Conservation (phyloP, 2,113 vertebrate genomes). For the Heptranchias perlo region DNA sequence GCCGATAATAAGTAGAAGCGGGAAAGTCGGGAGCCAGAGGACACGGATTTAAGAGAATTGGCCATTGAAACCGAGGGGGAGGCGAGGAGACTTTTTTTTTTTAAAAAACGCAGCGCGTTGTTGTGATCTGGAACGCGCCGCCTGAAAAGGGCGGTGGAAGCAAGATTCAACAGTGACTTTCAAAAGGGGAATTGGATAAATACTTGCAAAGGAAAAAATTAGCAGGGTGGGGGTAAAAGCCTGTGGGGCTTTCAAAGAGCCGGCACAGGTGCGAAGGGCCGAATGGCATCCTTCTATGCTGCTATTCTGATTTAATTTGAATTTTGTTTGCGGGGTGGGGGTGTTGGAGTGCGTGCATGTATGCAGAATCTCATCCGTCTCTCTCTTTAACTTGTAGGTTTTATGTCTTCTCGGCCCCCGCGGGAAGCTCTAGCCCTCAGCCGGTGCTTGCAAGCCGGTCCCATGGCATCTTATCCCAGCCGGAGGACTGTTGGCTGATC, state of each 20-base stretch:
- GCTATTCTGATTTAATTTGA: neutral
- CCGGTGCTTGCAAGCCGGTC: neutral
- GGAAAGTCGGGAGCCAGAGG: neutral
- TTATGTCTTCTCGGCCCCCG: neutral
- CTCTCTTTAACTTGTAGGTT: neutral
- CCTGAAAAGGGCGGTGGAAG: neutral
- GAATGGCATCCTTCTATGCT: neutral
- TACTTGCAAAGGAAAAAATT: neutral
- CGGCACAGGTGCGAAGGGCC: neutral
- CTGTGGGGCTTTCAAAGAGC: neutral
- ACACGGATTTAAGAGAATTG: neutral
- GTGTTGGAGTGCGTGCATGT: constrained; percentile 36
- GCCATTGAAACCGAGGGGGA: neutral
- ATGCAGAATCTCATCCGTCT: constrained; percentile 56
- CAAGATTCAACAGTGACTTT: neutral
- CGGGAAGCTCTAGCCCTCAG: too few relatives aligned
- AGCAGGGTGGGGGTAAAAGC: too few relatives aligned
- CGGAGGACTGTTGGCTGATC: neutral
- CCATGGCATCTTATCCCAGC: neutral
- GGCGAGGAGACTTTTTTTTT: neutral
- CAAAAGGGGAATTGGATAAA: neutral
- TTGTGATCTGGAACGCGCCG: neutral
- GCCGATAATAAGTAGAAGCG: neutral
- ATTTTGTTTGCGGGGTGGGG: neutral
- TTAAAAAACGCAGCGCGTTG: neutral